Base-by-base conservation (phyloP, 2,113 vertebrate species). In the Melanotaenia duboulayi region DNA sequence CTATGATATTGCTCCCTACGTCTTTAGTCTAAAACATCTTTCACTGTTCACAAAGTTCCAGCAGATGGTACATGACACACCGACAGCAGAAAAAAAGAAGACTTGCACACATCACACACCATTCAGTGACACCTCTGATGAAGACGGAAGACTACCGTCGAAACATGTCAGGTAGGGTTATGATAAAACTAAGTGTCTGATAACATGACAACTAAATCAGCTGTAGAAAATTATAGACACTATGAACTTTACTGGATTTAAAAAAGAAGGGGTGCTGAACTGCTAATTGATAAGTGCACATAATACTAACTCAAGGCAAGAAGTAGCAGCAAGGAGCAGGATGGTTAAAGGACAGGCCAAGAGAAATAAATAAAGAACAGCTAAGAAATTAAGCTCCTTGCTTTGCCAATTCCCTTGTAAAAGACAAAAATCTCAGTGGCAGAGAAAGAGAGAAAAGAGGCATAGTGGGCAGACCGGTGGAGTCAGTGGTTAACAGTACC, bases 401-500 rank as follows among this genome's bases (percentile, higher is more conserved):
- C 50, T 65, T 24, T 60, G 69, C 54, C 71, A 70, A 58, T 78
- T 71, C 79, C 46, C 40, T 71, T 42, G 63, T 35, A 60, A 25
- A 61, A 68, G 64, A 67, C 80, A 52, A 78, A 90, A 82, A 88
- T 60, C 78, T 82, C 56, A 0, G 60, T 74, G 81, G 83, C 74
- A 85, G 82, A 87, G 67, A 74, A 69, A 80, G 84, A 90, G 75
- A 82, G 82, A 76, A 81, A 72, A 69, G 84, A 82, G 65, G 65
- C 76, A 11, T 84, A 91, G 83, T 89, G 86, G 87, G 87, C 80
- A 20, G 82, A 68, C 56, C 76, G 61, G 57, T 84, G 74, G 86
- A 89, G 90, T 89, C 87, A 92, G 73, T 82, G 84, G 80, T 70
- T 82, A 84, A 88, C 85, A 82, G 83, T 82, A 84, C 83, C 68